Conservation (phyloP, 2,888 invertebrate genomes). For the Perizoma flavofasciatum region DNA sequence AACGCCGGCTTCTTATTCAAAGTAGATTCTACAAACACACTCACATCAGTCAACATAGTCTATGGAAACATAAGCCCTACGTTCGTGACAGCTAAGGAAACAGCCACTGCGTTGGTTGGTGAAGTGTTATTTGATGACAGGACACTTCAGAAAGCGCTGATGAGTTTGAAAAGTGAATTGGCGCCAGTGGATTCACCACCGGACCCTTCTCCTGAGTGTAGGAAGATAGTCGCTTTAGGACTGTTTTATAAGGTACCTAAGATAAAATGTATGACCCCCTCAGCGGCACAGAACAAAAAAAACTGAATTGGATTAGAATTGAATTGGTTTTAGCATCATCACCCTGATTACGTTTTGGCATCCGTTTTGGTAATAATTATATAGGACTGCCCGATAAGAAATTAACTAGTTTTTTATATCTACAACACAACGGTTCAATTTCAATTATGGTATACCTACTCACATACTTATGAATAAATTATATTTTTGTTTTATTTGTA, state of each 20-base stretch:
- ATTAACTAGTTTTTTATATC: too few species aligned
- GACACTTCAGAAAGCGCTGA: conserved; percentile 77
- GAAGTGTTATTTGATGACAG: conserved; percentile 67
- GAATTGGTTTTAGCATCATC: too few species aligned
- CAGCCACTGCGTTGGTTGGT: conserved; percentile 79
- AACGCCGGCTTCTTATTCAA: conserved; percentile 89
- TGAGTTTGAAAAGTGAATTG: conserved; percentile 83
- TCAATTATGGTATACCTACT: too few species aligned
- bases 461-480: too few species aligned
- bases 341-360: too few species aligned
- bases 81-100: conserved; percentile 82
- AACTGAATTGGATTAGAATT: too few species aligned
- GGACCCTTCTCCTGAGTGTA: conserved; percentile 87
- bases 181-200: conserved; percentile 85
- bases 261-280: conserved; percentile 6
- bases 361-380: too few species aligned
- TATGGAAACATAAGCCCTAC: conserved; percentile 86
- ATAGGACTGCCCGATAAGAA: too few species aligned
- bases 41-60: conserved; percentile 83
- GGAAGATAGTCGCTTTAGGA: conserved; percentile 87
- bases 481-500: too few species aligned
- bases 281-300: too few species aligned
- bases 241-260: conserved; percentile 94
- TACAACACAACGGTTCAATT: too few species aligned
- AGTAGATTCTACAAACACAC: conserved; percentile 66